Base-by-base conservation (phyloP, 2,797 vertebrate species). In the Anableps anableps region DNA sequence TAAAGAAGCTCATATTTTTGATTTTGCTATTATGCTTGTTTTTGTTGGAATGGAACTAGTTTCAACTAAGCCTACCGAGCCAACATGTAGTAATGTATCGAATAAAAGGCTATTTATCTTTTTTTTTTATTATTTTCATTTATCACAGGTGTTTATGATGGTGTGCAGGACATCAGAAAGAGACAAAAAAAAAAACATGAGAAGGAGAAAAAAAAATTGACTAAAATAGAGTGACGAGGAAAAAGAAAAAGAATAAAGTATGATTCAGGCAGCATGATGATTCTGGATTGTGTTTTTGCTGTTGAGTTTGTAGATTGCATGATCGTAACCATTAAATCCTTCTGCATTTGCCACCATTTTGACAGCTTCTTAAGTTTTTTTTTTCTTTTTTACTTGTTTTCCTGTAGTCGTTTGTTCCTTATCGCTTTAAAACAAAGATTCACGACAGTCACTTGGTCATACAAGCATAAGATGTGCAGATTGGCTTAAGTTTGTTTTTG, bases 21-120 rank as follows among this genome's bases (percentile, higher is more conserved):
- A 89, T 86, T 92, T 87, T 83, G 91, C 83, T 85, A 86, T 86
- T 91, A 85, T 84, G 88, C 81, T 45, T 86, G 34, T 89, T 88
- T 86, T 87, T 89, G 92, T 92, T 77, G 88, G 91, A 94, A 92
- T 93, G 94, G 88, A 95, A 92, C 93, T 94, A 95, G 89, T 87
- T 88, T 84, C 51, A 68, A 88, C 92, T 94, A 92, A 86, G 82
- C 88, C 88, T 93, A 94, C 87, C 84, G 89, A 94, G 93, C 92
- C 91, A 88, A 94, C 92, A 88, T 86, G 88, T 88, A 93, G 80
- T 86, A 85, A 92, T 93, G 91, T 77, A 77, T 72, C 76, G 88
- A 88, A 91, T 91, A 93, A 94, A 91, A 94, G 85, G 89, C 90
- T 92, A 88, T 87, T 93, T 80, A 88, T 89, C 82, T 88, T 89